A percentile compares a stretch with the other conserved stretches of the same genome.
Conservation (phyloP, 2,797 vertebrate genomes). For the Antennarius maculatus region DNA sequence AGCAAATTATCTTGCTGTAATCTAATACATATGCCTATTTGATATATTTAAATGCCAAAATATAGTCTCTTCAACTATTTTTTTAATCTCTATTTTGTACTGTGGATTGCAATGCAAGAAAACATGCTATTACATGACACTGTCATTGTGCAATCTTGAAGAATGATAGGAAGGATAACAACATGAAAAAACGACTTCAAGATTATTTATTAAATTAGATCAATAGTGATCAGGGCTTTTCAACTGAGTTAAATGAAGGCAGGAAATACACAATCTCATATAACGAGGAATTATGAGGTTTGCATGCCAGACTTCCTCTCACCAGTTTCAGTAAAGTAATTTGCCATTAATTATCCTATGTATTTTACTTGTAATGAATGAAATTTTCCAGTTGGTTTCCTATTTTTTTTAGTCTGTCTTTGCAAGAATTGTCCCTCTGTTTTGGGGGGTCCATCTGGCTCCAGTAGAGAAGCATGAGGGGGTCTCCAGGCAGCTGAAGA, state of each 20-base stretch:
- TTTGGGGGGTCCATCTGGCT: slow-evolving; percentile 62
- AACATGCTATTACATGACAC: slow-evolving; percentile 6
- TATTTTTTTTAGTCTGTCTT: slow-evolving; percentile 13
- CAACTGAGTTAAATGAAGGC: slow-evolving; percentile 31
- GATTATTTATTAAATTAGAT: slow-evolving; percentile 25
- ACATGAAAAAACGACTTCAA: slow-evolving; percentile 26
- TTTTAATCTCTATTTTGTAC: slow-evolving; percentile 2
- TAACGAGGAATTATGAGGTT: slow-evolving; percentile 52
- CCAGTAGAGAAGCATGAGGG: slow-evolving; percentile 72
- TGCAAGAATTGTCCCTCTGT: slow-evolving; percentile 72
- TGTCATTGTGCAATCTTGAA: slow-evolving; percentile 4
- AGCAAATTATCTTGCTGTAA: not conserved
- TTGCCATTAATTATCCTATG: slow-evolving; percentile 37
- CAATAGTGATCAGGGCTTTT: slow-evolving; percentile 22
- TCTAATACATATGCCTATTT: slow-evolving; percentile 12
- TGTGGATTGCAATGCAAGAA: slow-evolving; percentile 2
- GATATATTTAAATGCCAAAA: slow-evolving; percentile 16
- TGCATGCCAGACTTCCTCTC: slow-evolving; percentile 29
- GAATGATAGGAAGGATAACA: slow-evolving; percentile 17
- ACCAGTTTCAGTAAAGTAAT: slow-evolving; percentile 20
- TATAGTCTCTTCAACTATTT: not conserved
- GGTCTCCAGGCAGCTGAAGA: slow-evolving; percentile 71
- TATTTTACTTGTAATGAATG: slow-evolving; percentile 47
- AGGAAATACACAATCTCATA: slow-evolving; percentile 35
- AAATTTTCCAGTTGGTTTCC: slow-evolving; percentile 36